phyloP scores from a whole-genome alignment of 2,113 vertebrate species.

The Peromyscus polionotus region DNA sequence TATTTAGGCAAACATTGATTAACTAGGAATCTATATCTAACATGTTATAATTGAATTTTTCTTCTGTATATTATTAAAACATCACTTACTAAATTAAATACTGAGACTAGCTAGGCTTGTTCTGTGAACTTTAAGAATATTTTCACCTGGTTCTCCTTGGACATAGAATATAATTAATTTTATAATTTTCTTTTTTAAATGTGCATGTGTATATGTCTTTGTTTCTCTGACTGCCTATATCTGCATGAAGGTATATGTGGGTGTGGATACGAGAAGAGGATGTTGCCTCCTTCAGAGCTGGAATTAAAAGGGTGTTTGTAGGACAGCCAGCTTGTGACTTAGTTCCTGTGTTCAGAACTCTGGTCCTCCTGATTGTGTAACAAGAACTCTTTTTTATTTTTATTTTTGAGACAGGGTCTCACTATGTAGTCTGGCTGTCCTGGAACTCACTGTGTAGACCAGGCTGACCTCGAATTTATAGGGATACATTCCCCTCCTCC shows the following conservation, averaged over 20 bases:
- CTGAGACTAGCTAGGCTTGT: background rate
- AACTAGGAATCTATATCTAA: conserved; percentile 10
- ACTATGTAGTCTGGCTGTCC: background rate
- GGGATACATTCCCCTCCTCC: background rate
- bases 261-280: background rate
- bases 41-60: conserved; percentile 51
- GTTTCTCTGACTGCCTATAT: background rate
- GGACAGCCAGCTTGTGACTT: background rate
- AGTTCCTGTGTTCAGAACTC: background rate
- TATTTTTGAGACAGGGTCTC: background rate
- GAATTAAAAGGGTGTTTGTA: background rate
- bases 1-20: background rate
- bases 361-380: background rate
- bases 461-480: background rate
- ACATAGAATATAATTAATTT: conserved; percentile 16
- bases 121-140: background rate
- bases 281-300: background rate
- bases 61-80: background rate
- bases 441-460: background rate
- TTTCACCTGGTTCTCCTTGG: conserved; percentile 5
- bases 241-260: background rate
- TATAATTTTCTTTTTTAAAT: background rate
- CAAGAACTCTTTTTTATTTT: background rate
- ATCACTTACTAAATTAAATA: conserved; percentile 21
- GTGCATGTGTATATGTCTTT: background rate